A percentile compares a stretch with the other conserved stretches of the same genome.
These are phyloP conservation scores for Anoplophora glabripennis DNA, from an alignment of 1,140 invertebrate genomes.

Conservation along the genomic window DNA sequence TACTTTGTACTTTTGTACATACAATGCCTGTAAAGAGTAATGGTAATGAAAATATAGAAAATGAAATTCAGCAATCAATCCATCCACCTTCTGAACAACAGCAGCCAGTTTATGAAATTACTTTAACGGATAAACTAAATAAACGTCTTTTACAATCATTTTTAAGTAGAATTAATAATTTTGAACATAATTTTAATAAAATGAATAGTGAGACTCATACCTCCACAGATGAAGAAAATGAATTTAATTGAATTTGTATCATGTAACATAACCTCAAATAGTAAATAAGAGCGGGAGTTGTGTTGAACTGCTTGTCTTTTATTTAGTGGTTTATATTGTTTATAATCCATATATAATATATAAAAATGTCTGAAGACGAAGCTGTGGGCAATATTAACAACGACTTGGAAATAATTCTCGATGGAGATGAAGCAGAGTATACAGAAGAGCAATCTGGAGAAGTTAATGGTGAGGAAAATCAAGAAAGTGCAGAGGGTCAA, in stretches of 20 bases:
- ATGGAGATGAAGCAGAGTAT: constrained; percentile 38
- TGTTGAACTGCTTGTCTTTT: background rate
- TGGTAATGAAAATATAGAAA: constrained; percentile 12
- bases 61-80: constrained; percentile 4
- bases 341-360: background rate
- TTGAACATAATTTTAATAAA: constrained; percentile 19
- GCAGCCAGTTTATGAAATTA: constrained; percentile 51
- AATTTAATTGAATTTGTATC: constrained; percentile 17
- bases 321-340: background rate
- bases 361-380: constrained; percentile 26
- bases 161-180: constrained; percentile 57
- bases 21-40: constrained; percentile 22
- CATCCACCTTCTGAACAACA: background rate
- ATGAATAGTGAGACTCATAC: constrained; percentile 10
- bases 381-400: constrained; percentile 4
- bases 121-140: constrained; percentile 62
- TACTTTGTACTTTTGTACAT: background rate
- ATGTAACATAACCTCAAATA: constrained; percentile 29
- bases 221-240: constrained; percentile 4
- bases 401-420: constrained; percentile 3
- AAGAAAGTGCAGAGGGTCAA: constrained; percentile 27
- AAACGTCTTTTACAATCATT: constrained; percentile 60
- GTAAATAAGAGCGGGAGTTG: constrained; percentile 16
- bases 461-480: constrained; percentile 18
- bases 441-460: constrained; percentile 11